Conservation (phyloP, 2,888 invertebrate genomes). For the Cordilura impudica region DNA sequence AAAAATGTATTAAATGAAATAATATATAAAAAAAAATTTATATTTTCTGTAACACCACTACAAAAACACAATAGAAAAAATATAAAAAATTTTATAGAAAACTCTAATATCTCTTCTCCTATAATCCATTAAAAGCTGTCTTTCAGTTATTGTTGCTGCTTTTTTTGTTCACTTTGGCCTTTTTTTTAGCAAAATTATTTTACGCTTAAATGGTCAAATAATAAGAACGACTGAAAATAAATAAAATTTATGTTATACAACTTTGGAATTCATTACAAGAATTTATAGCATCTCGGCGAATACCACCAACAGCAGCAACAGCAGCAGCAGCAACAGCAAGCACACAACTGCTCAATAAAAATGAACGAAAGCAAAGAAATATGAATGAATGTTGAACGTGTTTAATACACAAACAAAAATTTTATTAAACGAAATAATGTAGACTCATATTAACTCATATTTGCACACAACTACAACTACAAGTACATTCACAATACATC, state of each 20-base stretch:
- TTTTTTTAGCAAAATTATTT: constrained; percentile 47
- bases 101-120: constrained; percentile 18
- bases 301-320: constrained; percentile 1
- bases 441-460: constrained; percentile 30
- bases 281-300: constrained; percentile 42
- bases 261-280: constrained; percentile 51
- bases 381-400: constrained; percentile 16
- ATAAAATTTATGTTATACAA: constrained; percentile 61
- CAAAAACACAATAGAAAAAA: not conserved
- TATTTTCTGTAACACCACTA: not conserved
- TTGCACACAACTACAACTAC: not conserved
- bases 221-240: constrained; percentile 43
- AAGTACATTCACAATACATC: not conserved
- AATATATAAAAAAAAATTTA: not conserved
- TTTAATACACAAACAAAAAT: not conserved
- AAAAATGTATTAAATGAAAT: not conserved
- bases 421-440: constrained; percentile 22
- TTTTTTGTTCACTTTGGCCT: constrained; percentile 31
- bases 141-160: not conserved
- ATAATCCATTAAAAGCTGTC: not conserved
- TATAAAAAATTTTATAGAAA: constrained; percentile 1
- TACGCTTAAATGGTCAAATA: constrained; percentile 58
- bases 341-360: not conserved
- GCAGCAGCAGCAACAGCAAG: constrained; percentile 5
- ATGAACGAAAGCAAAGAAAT: not conserved